phyloP scores from a whole-genome alignment of 2,113 vertebrate species.

The Pangasianodon gigas region DNA sequence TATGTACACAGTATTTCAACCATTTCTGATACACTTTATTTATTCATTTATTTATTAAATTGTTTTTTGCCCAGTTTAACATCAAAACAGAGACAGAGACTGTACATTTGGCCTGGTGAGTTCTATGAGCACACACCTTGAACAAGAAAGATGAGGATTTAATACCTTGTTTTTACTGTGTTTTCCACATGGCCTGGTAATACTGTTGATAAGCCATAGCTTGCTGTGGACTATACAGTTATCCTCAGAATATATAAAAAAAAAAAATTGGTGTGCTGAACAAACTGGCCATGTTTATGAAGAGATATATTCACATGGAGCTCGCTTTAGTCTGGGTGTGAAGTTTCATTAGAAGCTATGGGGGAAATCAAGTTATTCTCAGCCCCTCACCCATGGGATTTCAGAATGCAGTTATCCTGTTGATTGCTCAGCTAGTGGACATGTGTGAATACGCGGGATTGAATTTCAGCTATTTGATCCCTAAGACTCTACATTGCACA shows the following conservation, averaged over 20 bases:
- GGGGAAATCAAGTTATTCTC: conserved; percentile 67
- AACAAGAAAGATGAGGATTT: conserved; percentile 72
- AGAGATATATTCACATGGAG: conserved; percentile 63
- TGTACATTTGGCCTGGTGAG: conserved; percentile 83
- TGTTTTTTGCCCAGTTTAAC: conserved; percentile 79
- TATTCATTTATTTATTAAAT: conserved; percentile 73
- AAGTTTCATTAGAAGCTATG: conserved; percentile 67
- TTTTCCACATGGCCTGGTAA: conserved; percentile 72
- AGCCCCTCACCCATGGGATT: conserved; percentile 63
- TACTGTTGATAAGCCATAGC: conserved; percentile 71
- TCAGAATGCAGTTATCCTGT: conserved; percentile 69
- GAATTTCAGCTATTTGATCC: conserved; percentile 70
- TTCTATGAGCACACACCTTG: conserved; percentile 79
- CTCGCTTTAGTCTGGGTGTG: conserved; percentile 66
- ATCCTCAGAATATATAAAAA: conserved; percentile 57
- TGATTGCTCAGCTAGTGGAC: conserved; percentile 65
- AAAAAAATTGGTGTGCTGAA: conserved; percentile 58
- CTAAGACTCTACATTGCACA: conserved; percentile 54
- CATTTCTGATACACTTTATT: conserved; percentile 84
- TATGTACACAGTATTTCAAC: conserved; percentile 87
- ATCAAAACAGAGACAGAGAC: conserved; percentile 84
- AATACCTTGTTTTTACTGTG: conserved; percentile 74
- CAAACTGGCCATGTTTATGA: conserved; percentile 64
- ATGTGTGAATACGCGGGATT: conserved; percentile 67
- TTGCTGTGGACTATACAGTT: conserved; percentile 61